A percentile compares a stretch with the other conserved stretches of the same genome.
phyloP scores from a whole-genome alignment of 2,888 invertebrate genomes.

The Protula sp. region DNA sequence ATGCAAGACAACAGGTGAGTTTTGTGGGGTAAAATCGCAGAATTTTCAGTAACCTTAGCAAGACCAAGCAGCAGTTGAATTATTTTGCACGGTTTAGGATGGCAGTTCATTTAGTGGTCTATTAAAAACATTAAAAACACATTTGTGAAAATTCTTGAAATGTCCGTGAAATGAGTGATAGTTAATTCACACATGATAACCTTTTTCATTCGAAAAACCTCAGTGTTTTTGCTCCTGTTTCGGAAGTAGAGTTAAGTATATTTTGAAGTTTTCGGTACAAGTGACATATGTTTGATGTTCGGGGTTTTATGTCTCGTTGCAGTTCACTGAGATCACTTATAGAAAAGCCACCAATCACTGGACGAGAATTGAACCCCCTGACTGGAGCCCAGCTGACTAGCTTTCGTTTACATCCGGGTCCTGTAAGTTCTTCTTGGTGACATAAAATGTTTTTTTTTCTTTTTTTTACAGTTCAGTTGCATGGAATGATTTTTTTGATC shows the following conservation, averaged over 20 bases:
- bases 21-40: no score
- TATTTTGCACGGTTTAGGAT: not conserved
- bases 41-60: not conserved
- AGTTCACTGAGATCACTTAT: slow-evolving; percentile 89
- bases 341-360: slow-evolving; percentile 84
- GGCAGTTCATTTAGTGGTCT: not conserved
- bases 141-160: not conserved
- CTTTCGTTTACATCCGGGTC: slow-evolving; percentile 90
- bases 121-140: not conserved
- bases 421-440: no score
- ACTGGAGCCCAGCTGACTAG: slow-evolving; percentile 84
- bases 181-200: not conserved
- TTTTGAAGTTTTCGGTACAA: no score
- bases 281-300: no score
- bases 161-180: not conserved
- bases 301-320: no score
- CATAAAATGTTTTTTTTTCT: not conserved
- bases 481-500: no score
- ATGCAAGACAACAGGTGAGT: slow-evolving; percentile 63
- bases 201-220: not conserved
- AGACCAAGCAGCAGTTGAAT: no score
- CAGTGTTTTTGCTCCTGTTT: no score
- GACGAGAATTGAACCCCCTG: slow-evolving; percentile 80
- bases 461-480: slow-evolving; percentile 1
- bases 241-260: no score